A percentile compares a stretch with the other conserved stretches of the same genome.
Conservation (phyloP, 2,797 vertebrate genomes). For the Hypotaenidia okinawae region DNA sequence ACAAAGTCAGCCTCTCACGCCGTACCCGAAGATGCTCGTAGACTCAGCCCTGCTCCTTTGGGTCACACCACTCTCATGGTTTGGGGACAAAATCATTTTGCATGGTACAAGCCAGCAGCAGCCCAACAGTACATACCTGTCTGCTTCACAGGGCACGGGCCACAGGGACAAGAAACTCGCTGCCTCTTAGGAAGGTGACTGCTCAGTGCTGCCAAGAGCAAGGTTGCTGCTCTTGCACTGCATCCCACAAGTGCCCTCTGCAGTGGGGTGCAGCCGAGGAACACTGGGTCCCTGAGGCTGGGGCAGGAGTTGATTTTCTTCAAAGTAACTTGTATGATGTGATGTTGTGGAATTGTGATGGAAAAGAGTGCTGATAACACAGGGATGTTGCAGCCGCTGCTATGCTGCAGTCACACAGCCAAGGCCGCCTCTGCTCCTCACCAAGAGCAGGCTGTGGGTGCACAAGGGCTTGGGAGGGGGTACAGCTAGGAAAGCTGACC, state of each 20-base stretch:
- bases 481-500: too few relatives aligned
- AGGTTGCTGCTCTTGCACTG: not conserved
- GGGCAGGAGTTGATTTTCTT: too few relatives aligned
- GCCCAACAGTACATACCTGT: not conserved
- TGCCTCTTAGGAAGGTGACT: not conserved
- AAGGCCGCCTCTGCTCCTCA: too few relatives aligned
- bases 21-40: not conserved
- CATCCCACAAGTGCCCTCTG: too few relatives aligned
- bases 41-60: not conserved
- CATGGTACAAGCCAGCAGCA: accelerated
- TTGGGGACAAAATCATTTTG: not conserved
- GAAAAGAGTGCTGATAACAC: too few relatives aligned
- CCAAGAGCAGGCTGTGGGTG: too few relatives aligned
- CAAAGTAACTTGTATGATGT: too few relatives aligned
- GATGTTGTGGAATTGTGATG: too few relatives aligned
- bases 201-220: not conserved
- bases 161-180: not conserved
- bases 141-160: not conserved
- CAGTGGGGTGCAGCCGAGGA: not conserved
- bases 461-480: too few relatives aligned
- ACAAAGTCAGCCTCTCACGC: accelerated
- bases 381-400: too few relatives aligned
- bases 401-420: too few relatives aligned
- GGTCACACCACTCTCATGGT: accelerated
- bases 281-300: not conserved